These are phyloP conservation scores for Arbacia lixula DNA, from an alignment of 53 echinoderm and acorn worm species.

Conservation along the genomic window DNA sequence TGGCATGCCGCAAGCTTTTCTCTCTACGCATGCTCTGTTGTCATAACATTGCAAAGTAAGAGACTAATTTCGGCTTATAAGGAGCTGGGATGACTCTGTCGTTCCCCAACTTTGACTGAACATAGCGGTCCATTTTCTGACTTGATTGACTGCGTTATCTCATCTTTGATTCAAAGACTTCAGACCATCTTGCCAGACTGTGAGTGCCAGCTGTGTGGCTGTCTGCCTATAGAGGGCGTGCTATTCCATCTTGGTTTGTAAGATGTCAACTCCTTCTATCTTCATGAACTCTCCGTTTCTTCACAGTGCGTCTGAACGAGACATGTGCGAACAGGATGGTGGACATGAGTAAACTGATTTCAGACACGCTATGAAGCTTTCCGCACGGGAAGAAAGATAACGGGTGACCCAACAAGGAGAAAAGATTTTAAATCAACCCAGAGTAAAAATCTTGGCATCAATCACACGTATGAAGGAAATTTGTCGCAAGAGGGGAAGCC, in stretches of 20 bases:
- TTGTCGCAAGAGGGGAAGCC: not conserved
- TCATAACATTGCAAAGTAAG: not conserved
- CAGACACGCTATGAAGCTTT: constrained; percentile 20
- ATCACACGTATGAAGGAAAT: not conserved
- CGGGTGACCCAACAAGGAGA: too few species aligned
- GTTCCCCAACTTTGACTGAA: constrained; percentile 54
- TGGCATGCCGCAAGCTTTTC: not conserved
- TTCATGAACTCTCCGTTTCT: constrained; percentile 15
- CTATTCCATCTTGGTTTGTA: too few species aligned
- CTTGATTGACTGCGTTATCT: too few species aligned
- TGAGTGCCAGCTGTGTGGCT: too few species aligned
- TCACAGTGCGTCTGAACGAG: constrained; percentile 24
- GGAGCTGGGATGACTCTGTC: constrained; percentile 37
- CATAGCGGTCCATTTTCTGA: too few species aligned
- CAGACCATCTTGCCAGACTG: too few species aligned
- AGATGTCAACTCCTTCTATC: constrained; percentile 22
- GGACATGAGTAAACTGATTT: not conserved
- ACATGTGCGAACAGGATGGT: constrained; percentile 9
- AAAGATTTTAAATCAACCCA: constrained; percentile 8
- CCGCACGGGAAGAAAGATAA: not conserved
- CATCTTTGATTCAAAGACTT: too few species aligned
- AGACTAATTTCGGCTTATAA: too few species aligned
- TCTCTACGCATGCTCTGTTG: not conserved
- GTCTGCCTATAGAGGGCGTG: too few species aligned
- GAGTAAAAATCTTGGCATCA: constrained; percentile 4